These are phyloP conservation scores for Mormyrops attenuatus DNA, from an alignment of 2,797 vertebrate species.

Conservation along the genomic window DNA sequence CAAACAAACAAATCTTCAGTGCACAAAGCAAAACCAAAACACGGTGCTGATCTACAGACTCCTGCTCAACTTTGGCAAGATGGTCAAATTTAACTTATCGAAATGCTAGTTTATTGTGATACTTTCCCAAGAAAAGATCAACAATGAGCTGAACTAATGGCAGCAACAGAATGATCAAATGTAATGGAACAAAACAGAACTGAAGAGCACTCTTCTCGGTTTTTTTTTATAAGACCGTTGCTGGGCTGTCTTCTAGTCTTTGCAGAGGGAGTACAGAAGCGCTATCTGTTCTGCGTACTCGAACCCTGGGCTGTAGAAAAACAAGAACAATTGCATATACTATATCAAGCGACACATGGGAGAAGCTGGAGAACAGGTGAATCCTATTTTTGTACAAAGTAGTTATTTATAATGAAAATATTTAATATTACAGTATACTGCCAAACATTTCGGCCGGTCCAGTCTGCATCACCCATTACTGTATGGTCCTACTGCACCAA, in stretches of 20 bases:
- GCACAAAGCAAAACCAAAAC: background rate
- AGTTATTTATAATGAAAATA: background rate
- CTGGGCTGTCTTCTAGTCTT: constrained; percentile 32
- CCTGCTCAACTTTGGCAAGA: background rate
- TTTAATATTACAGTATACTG: background rate
- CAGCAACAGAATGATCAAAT: background rate
- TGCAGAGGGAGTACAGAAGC: constrained; percentile 60
- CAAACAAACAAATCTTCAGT: background rate
- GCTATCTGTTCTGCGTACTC: constrained; percentile 62
- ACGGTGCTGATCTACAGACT: background rate
- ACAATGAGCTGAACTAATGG: background rate
- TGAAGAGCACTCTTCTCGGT: background rate
- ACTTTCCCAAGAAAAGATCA: background rate
- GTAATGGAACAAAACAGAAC: background rate
- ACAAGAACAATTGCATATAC: background rate
- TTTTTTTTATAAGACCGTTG: background rate
- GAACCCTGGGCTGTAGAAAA: constrained; percentile 57
- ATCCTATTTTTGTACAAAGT: background rate
- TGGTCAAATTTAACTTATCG: background rate
- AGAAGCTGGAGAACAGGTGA: background rate
- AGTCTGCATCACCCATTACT: background rate
- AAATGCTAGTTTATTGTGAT: background rate
- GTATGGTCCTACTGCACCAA: background rate
- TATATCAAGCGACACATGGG: background rate
- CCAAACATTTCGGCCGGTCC: background rate